phyloP scores from a whole-genome alignment of 2,888 invertebrate genomes.

The Coenonympha glycerion region DNA sequence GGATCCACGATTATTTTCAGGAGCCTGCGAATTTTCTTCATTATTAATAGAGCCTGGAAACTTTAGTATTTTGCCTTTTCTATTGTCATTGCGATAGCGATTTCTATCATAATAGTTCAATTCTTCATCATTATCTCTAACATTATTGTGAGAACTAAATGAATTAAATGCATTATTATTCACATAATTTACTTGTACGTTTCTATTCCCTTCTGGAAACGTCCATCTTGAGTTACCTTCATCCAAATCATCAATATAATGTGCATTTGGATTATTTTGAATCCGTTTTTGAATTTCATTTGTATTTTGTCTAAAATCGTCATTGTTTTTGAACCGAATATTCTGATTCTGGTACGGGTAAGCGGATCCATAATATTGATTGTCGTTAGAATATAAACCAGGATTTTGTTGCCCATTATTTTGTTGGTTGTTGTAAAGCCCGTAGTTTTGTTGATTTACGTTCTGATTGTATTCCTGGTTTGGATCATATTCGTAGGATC shows the following conservation, averaged over 20 bases:
- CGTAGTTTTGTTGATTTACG: slow-evolving; percentile 31
- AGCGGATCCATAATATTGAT: slow-evolving; percentile 25
- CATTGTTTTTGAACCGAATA: slow-evolving; percentile 31
- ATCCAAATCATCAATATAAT: slow-evolving; percentile 26
- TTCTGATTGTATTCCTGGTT: slow-evolving; percentile 15
- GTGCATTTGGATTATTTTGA: slow-evolving; percentile 44
- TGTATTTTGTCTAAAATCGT: slow-evolving; percentile 18
- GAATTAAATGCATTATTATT: slow-evolving; percentile 17
- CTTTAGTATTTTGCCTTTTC: slow-evolving; percentile 32
- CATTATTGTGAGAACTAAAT: neutral
- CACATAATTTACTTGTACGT: neutral
- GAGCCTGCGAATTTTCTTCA: slow-evolving; percentile 14
- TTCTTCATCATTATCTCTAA: slow-evolving; percentile 16
- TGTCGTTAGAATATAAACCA: slow-evolving; percentile 20
- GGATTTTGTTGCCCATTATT: slow-evolving; percentile 27
- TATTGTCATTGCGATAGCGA: slow-evolving; percentile 12
- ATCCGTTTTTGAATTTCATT: slow-evolving; percentile 49
- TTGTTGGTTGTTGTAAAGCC: slow-evolving; percentile 17
- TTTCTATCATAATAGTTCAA: slow-evolving; percentile 6
- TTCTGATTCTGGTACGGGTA: slow-evolving; percentile 37
- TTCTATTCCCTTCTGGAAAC: slow-evolving; percentile 42
- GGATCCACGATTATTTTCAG: slow-evolving; percentile 28
- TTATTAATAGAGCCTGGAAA: slow-evolving; percentile 32
- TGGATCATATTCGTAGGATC: slow-evolving; percentile 25
- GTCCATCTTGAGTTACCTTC: slow-evolving; percentile 40